Evolutionary conservation across 2,888 invertebrate genomes (phyloP).

Genomic region (Odontothrips loti): DNA sequence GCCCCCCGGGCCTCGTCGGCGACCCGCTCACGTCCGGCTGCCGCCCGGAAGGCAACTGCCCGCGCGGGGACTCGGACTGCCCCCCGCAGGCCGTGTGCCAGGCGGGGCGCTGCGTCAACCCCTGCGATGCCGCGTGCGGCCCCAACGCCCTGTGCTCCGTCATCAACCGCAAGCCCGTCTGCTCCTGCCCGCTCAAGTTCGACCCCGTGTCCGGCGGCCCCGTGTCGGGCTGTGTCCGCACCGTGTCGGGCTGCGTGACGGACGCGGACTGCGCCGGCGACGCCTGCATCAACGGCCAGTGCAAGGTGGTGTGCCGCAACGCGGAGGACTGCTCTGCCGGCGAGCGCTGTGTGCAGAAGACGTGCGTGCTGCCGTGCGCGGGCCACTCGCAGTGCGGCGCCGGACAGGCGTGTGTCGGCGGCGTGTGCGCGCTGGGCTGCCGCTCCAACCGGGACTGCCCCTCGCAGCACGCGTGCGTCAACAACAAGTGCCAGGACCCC

Average conservation of each 20-base stretch:
- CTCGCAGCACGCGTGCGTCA: slow-evolving; percentile 71
- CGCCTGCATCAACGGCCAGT: slow-evolving; percentile 76
- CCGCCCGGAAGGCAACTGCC: slow-evolving; percentile 69
- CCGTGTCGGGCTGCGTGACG: slow-evolving; percentile 58
- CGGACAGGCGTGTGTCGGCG: slow-evolving; percentile 75
- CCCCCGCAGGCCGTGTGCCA: slow-evolving; percentile 69
- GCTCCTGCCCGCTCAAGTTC: slow-evolving; percentile 72
- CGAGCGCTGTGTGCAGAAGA: slow-evolving; percentile 71
- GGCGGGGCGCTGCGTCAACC: slow-evolving; percentile 68
- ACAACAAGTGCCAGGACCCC: slow-evolving; percentile 79
- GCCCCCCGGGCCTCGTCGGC: slow-evolving; percentile 70
- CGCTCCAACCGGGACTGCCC: slow-evolving; percentile 77
- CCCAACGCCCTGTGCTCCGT: slow-evolving; percentile 75
- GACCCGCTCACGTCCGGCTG: slow-evolving; percentile 75
- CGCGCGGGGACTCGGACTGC: slow-evolving; percentile 68
- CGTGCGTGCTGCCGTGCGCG: slow-evolving; percentile 74
- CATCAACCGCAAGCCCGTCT: slow-evolving; percentile 70
- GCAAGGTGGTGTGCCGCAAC: slow-evolving; percentile 51
- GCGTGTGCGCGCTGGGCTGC: slow-evolving; percentile 78
- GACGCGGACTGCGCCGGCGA: slow-evolving; percentile 76
- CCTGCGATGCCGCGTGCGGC: slow-evolving; percentile 78
- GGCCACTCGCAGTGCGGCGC: slow-evolving; percentile 75
- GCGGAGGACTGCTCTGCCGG: slow-evolving; percentile 60
- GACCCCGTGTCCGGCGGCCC: slow-evolving; percentile 60
- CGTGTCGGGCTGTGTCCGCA: slow-evolving; percentile 68